Evolutionary conservation across 2,797 vertebrate species (phyloP), one percentile per base, ranked within the genome.

Genomic region (Malurus leucopterus): DNA sequence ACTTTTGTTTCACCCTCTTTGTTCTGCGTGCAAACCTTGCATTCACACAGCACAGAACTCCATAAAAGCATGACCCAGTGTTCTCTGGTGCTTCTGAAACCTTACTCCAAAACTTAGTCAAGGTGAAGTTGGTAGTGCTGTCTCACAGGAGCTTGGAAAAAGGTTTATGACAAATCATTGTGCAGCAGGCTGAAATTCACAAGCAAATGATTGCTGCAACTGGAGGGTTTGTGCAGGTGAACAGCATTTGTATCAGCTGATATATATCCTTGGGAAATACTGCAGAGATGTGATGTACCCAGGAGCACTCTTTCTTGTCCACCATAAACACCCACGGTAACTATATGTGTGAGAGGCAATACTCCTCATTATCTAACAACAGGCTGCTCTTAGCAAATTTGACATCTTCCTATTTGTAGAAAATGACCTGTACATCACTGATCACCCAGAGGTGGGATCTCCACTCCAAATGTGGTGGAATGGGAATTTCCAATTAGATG

Each of bases 231-330:
- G 29, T 58, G 30, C 3, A 7, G 21, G 46, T 43, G 17, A 61
- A 36, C 16, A 71, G n/a, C 8, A 14, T 40, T 61, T 78, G 13
- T 50, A 38, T 38, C 78, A 43, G 15, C 26, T 51, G 8, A 75
- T 40, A 55, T 20, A 49, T 13, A 55, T 17, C 30, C 41, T 61
- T 71, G 30, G 22, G 30, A 70, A 83, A 57, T 68, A n/a, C 8
- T 55, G 15, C 29, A 29, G 32, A 65, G 43, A 26, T 21, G 8
- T 47, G 54, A 36, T 8, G 27, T 24, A 65, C 23, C 4, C 55
- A 71, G 27, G 14, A 46, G 4, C 9, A 26, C 0, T 0, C 8
- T 76, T 59, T 73, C 41, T 49, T 40, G 26, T 59, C 41, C 11
- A 11, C 13, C 41, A 7, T 27, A 34, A 73, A 63, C 11, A 51